Evolutionary conservation across 2,797 vertebrate genomes (phyloP).

Genomic region (Numenius phaeopus): DNA sequence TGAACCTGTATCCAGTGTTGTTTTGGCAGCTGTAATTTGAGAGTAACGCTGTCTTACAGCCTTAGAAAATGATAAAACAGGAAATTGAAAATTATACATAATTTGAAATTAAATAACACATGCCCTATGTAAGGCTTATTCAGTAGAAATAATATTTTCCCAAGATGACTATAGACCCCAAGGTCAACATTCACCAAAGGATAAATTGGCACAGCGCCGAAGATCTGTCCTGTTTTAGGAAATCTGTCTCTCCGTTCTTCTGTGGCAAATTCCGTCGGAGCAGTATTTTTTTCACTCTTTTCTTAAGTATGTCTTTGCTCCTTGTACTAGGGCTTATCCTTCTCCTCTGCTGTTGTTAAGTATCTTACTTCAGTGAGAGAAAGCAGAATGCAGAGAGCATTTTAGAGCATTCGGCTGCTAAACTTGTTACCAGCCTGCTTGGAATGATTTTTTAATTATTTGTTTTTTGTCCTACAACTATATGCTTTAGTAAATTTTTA

Average conservation of each 20-base stretch:
- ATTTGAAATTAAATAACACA: not conserved
- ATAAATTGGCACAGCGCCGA: not conserved
- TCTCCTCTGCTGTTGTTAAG: not conserved
- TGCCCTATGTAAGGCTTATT: not conserved
- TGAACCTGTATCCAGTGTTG: not conserved
- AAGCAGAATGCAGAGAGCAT: not conserved
- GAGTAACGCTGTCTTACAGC: not conserved
- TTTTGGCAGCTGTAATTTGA: not conserved
- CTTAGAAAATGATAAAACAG: not conserved
- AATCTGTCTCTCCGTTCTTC: not conserved
- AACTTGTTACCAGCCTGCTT: not conserved
- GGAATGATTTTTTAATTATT: not conserved
- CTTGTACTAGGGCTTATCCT: not conserved
- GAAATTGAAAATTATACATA: not conserved
- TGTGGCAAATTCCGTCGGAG: not conserved
- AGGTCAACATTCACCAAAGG: not conserved
- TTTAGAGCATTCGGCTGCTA: not conserved
- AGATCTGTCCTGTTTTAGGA: not conserved
- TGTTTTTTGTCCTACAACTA: not conserved
- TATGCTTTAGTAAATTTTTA: not conserved
- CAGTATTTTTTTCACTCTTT: not conserved
- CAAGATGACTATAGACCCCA: not conserved
- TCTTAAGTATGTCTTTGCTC: not conserved
- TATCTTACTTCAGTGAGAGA: not conserved
- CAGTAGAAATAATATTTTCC: not conserved